Evolutionary conservation across 2,797 vertebrate species (phyloP), one percentile per base, ranked within the genome.

Genomic region (Brachyalestes nurse): DNA sequence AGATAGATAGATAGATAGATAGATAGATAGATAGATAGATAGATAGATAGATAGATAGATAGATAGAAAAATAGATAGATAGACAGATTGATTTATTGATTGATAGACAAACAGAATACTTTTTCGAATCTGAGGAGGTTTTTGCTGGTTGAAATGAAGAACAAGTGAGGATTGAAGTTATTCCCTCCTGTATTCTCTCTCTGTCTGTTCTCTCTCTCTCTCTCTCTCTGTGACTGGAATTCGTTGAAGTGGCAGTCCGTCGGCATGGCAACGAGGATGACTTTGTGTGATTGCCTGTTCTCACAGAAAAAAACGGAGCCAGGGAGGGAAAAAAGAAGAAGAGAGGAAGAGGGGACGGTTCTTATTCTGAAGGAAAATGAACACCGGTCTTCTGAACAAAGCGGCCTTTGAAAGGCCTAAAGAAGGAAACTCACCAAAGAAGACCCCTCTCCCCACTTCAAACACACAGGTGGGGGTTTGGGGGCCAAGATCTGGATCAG

Each of bases 251-350:
- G 69, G 60, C 78, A 67, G 61, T 77, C 42, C 10, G 82, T 71
- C 34, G 78, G 47, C 55, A 84, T 77, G 71, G 74, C 47, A 77
- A 84, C 82, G 42, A 38, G 70, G 75, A 62, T 60, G 78, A 77
- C 78, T 80, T 66, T 84, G 66, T 75, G 82, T 78, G 78, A 84
- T 81, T 61, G 78, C 71, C 21, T 77, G 75, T 84, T 84, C 78
- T 61, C 74, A 77, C 12, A 42, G 69, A 58, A 58, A 65, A 71
- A 64, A n/a, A 53, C 25, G 45, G 21, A 49, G 58, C 14, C 42
- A 19, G 65, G 25, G 42, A 51, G 21, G 62, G 34, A 25, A 13
- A 17, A 47, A 28, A 25, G 34, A 34, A 25, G 45, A 49, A 16
- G 21, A 17, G 47, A 53, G 47, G 25, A 71, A 53, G 69, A 71